phyloP scores from a whole-genome alignment of 2,113 vertebrate species.

The Archilochus colubris region DNA sequence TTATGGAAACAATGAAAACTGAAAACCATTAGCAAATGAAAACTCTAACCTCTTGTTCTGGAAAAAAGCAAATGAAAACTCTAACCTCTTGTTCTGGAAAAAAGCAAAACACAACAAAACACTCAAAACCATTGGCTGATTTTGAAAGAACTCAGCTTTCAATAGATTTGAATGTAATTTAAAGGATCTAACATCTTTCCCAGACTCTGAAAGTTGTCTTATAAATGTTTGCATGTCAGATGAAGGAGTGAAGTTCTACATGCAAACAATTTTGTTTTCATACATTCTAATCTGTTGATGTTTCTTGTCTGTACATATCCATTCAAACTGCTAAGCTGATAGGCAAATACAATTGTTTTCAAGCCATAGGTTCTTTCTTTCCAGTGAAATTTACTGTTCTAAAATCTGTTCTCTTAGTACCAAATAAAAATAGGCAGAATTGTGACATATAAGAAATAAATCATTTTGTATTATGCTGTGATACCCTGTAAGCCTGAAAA shows the following conservation, averaged over 20 bases:
- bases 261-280: neutral
- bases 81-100: neutral
- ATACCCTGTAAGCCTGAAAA: neutral
- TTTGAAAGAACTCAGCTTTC: neutral
- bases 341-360: neutral
- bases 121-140: neutral
- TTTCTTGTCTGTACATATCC: neutral
- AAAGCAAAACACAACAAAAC: neutral
- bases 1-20: neutral
- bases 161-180: neutral
- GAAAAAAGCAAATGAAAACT: neutral
- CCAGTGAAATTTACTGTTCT: neutral
- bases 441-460: neutral
- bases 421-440: neutral
- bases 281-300: neutral
- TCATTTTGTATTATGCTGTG: neutral
- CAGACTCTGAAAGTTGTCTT: neutral
- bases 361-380: neutral
- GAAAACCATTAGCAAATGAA: neutral
- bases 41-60: neutral
- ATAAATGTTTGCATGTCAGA: neutral
- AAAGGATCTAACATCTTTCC: neutral
- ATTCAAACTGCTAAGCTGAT: neutral
- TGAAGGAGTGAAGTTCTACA: neutral
- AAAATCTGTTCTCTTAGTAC: neutral